Percentiles rank a stretch among this genome's conserved stretches.
Conservation (phyloP, 2,888 invertebrate species). For the Cryptops parisi region DNA sequence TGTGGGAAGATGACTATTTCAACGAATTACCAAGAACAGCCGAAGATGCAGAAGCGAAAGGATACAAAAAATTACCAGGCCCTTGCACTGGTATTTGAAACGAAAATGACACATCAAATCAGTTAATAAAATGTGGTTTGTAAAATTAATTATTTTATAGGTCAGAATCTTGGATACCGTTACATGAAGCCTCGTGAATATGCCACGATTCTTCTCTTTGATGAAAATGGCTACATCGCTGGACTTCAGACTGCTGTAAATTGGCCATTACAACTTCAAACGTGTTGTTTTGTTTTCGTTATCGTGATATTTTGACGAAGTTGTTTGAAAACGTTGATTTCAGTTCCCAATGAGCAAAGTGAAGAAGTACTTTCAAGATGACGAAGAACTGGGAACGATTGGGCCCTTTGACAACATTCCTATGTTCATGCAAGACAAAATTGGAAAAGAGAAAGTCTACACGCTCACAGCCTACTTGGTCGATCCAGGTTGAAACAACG, state of each 20-base stretch:
- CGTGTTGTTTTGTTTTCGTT: too few species aligned
- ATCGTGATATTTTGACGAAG: too few species aligned
- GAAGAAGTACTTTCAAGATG: not conserved
- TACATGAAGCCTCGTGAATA: slow-evolving; percentile 13
- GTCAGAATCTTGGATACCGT: slow-evolving; percentile 9
- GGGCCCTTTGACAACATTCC: slow-evolving; percentile 10
- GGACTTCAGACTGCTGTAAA: slow-evolving; percentile 29
- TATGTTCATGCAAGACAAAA: slow-evolving; percentile 18
- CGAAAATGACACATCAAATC: too few species aligned
- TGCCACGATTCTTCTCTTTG: slow-evolving; percentile 27
- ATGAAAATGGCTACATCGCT: slow-evolving; percentile 29
- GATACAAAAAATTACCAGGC: slow-evolving; percentile 10
- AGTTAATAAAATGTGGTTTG: not conserved
- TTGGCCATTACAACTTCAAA: too few species aligned
- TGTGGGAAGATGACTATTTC: slow-evolving; percentile 14
- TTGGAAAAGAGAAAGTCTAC: slow-evolving; percentile 21
- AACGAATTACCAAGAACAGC: slow-evolving; percentile 12
- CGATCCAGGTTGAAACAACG: slow-evolving; percentile 19
- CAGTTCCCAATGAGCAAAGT: slow-evolving; percentile 13
- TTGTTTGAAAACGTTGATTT: not conserved
- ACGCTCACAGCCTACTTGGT: slow-evolving; percentile 24
- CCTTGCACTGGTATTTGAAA: slow-evolving; percentile 12
- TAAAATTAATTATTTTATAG: slow-evolving; percentile 1
- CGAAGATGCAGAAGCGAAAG: slow-evolving; percentile 7
- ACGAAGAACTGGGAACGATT: not conserved